These are phyloP conservation scores for Pheosia gnoma DNA, from an alignment of 2,888 invertebrate species.

Conservation along the genomic window DNA sequence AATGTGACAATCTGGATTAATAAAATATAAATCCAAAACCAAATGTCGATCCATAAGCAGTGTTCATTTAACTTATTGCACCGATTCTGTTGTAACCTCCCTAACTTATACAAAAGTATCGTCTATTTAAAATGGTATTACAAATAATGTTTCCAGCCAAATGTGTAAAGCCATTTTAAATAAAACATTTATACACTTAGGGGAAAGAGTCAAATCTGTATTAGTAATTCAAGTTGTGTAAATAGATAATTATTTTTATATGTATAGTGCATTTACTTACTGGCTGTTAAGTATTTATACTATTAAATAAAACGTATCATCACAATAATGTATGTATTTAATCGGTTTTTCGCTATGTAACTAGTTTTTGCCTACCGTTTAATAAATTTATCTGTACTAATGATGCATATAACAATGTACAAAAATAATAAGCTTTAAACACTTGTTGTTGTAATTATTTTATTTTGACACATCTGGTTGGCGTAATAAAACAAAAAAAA, in stretches of 20 bases:
- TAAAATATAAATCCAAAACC: neutral
- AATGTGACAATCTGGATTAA: neutral
- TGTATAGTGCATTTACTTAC: slow-evolving; percentile 80
- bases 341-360: slow-evolving; percentile 54
- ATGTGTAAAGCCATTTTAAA: too few species aligned
- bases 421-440: slow-evolving; percentile 83
- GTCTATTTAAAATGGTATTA: too few species aligned
- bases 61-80: slow-evolving; percentile 64
- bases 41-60: slow-evolving; percentile 27
- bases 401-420: slow-evolving; percentile 77
- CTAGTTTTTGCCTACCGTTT: slow-evolving; percentile 50
- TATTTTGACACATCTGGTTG: neutral
- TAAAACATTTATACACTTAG: too few species aligned
- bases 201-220: slow-evolving; percentile 46
- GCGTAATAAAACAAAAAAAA: too few species aligned
- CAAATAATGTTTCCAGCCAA: too few species aligned
- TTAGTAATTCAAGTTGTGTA: slow-evolving; percentile 60
- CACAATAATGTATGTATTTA: slow-evolving; percentile 50
- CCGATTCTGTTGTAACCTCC: slow-evolving; percentile 46
- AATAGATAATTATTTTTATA: slow-evolving; percentile 68
- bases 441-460: slow-evolving; percentile 48
- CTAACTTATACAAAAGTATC: too few species aligned
- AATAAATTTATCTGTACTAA: slow-evolving; percentile 66
- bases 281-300: slow-evolving; percentile 78
- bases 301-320: slow-evolving; percentile 55